phyloP scores from a whole-genome alignment of 2,113 vertebrate genomes.

The Alligator mississippiensis region DNA sequence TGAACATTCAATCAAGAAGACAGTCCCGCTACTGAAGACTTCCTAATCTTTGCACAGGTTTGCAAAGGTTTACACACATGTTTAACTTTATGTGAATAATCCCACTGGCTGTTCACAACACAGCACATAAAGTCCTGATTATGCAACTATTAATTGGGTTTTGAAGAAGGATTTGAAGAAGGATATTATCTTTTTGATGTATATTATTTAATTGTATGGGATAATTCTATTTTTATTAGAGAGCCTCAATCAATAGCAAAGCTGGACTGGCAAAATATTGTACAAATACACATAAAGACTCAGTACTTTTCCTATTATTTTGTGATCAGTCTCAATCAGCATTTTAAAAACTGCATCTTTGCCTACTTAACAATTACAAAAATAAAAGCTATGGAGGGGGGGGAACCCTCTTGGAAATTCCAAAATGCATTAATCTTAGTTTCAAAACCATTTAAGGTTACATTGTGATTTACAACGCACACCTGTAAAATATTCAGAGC shows the following conservation, averaged over 20 bases:
- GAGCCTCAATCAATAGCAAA: neutral
- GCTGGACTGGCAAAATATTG: neutral
- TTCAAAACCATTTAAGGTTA: neutral
- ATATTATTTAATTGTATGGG: neutral
- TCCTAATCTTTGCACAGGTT: neutral
- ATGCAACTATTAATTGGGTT: neutral
- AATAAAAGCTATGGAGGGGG: neutral
- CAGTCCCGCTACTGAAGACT: neutral
- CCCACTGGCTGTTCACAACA: neutral
- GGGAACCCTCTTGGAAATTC: neutral
- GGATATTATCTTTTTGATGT: neutral
- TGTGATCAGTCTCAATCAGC: neutral
- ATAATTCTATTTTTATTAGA: neutral
- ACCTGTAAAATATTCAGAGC: too few relatives aligned
- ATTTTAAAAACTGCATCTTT: neutral
- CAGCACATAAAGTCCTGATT: neutral
- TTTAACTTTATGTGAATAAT: neutral
- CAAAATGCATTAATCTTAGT: neutral
- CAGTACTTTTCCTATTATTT: neutral
- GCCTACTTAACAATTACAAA: neutral
- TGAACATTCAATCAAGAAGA: fast-evolving
- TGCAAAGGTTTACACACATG: neutral
- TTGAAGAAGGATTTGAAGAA: neutral
- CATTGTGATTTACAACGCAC: too few relatives aligned
- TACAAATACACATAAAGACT: neutral